A percentile compares a stretch with the other conserved stretches of the same genome.
phyloP scores from a whole-genome alignment of 37 sponge, comb jelly and placozoan genomes.

The Ephydatia muelleri region DNA sequence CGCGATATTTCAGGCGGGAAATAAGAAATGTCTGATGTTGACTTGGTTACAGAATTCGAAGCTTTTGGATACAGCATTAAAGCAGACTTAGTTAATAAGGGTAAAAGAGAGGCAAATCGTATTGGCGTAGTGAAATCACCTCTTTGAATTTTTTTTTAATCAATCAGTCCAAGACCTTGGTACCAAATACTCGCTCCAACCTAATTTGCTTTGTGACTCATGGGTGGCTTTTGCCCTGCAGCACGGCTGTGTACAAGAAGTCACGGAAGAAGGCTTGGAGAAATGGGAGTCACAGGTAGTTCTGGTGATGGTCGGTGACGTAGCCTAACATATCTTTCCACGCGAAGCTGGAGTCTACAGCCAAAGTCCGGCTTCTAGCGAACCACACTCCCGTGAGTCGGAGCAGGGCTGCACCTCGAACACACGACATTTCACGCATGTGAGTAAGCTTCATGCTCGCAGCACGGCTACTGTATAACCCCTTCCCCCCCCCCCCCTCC shows the following conservation, averaged over 20 bases:
- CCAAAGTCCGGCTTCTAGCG: background rate
- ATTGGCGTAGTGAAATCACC: background rate
- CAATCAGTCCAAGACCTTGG: slow-evolving; percentile 24
- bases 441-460: background rate
- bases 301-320: background rate
- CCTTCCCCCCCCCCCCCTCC: too few relatives aligned
- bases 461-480: too few relatives aligned
- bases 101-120: background rate
- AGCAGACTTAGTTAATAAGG: background rate
- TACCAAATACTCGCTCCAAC: background rate
- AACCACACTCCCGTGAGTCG: background rate
- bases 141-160: background rate
- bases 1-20: background rate
- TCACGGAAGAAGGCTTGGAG: slow-evolving; percentile 11
- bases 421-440: background rate
- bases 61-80: background rate
- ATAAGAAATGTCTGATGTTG: background rate
- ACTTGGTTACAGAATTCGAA: background rate
- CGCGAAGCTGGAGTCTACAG: background rate
- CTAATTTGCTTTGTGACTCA: slow-evolving; percentile 25
- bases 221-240: slow-evolving; percentile 41
- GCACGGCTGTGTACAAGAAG: slow-evolving; percentile 9
- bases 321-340: background rate
- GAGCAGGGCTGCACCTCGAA: background rate
- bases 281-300: slow-evolving; percentile 8